Evolutionary conservation across 2,888 invertebrate genomes (phyloP), one percentile per base, ranked within the genome.

Genomic region (Tetramorium bicarinatum): DNA sequence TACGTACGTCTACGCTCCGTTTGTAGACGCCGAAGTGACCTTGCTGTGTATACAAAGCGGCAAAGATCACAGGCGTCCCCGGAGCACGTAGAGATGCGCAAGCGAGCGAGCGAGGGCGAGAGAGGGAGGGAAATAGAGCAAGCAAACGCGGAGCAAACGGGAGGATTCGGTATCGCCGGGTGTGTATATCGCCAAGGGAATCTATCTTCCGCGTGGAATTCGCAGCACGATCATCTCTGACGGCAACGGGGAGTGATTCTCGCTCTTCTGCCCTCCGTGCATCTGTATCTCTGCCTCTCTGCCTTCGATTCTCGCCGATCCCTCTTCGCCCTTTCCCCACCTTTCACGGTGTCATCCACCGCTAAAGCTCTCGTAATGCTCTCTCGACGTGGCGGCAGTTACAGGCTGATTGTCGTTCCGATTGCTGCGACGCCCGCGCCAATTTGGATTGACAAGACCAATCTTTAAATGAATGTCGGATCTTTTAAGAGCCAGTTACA

Each of bases 171-270:
- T 85, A 86, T 85, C 85, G 88, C 21, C 77, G 86, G 87, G 86
- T 87, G 86, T 87, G 87, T 91, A 88, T 88, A 90, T 91, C 91
- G 89, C 83, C 86, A 77, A 79, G 89, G 87, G 90, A 92, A 93
- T 93, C 92, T 92, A 93, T 93, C 92, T 92, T 88, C 88, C 88
- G 69, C 59, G 87, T 85, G 72, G 89, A 92, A 94, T 94, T 94
- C 94, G 82, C 90, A 87, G 91, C 94, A 94, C 93, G 93, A 93
- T 92, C 93, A 91, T 92, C 93, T 94, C 93, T 93, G 94, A 94
- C 93, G 94, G 92, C 90, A 88, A 89, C 86, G 87, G 90, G 90
- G 92, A 93, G 93, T 93, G 93, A 93, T 93, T 94, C 92, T 91
- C 92, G 29, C 4, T 34, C 29, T 0, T 34, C 4, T 34, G 29